Evolutionary conservation across 1,140 invertebrate genomes (phyloP), one percentile per base, ranked within the genome.

Genomic region (Procambarus virginalis): DNA sequence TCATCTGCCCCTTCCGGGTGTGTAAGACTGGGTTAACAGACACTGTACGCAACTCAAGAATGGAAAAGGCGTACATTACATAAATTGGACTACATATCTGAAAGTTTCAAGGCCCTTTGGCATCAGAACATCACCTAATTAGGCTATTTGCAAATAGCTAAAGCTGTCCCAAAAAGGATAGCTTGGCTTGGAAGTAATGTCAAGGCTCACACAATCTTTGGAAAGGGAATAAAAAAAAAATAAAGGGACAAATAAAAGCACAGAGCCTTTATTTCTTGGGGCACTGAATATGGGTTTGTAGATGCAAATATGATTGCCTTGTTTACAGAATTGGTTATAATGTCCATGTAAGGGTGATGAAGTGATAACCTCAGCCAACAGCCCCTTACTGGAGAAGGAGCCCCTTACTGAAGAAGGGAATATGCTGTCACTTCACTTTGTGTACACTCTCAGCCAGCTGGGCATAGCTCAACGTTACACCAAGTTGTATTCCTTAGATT

Each of bases 401-500:
- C 81, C 81, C 88, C 81, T 79, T 76, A 64, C 49, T 45, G 75
- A 73, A 82, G 73, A 68, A 84, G 81, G 88, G 60, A 51, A 84
- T 75, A 68, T 79, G 55, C 80, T 89, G 68, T 84, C 88, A 84
- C 88, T 89, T 89, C 88, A 76, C 76, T 81, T 77, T 64, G 82
- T 84, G 88, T 89, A 77, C 82, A 84, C 80, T 76, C 58, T 84
- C 88, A 84, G 82, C 75, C 82, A 84, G 88, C 75, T 84, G 76
- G 73, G 82, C 82, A 79, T 77, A 84, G 82, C 88, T 84, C 80
- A 83, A 78, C 76, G 85, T 92, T 97, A 99, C 95, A 99, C 98
- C 95, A 99, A 96, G 95, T 99, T 99, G 96, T 99, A 99, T 96
- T 99, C 98, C 95, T 99, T 94, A 99, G 96, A 95, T 99, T 99